These are phyloP conservation scores for Alethe castanea DNA, from an alignment of 2,113 vertebrate genomes.

Conservation along the genomic window DNA sequence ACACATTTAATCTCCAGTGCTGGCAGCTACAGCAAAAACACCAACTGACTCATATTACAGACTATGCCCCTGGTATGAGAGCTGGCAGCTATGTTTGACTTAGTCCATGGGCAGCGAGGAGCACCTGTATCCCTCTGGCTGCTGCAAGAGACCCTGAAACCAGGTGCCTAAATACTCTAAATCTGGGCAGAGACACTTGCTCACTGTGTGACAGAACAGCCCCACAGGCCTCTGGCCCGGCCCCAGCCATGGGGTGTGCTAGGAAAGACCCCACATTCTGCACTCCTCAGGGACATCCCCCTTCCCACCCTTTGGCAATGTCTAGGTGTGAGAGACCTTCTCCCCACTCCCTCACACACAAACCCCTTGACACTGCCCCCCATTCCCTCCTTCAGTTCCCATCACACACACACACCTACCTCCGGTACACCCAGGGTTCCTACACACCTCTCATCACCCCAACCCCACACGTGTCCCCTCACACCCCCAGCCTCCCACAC, in stretches of 20 bases:
- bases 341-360: no score
- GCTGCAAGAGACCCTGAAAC: no score
- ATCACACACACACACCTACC: background rate
- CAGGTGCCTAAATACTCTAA: background rate
- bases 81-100: background rate
- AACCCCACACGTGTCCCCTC: rapidly evolving
- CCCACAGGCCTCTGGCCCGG: no score
- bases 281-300: no score
- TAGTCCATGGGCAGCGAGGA: rapidly evolving
- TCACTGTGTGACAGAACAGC: rapidly evolving
- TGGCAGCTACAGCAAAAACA: background rate
- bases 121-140: background rate
- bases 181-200: no score
- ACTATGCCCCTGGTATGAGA: rapidly evolving
- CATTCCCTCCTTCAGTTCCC: background rate
- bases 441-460: no score
- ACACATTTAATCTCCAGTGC: background rate
- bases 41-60: background rate
- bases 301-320: background rate
- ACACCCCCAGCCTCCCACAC: background rate
- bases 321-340: background rate
- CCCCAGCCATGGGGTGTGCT: rapidly evolving
- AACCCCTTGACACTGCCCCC: background rate
- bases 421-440: background rate
- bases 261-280: background rate